phyloP scores from a whole-genome alignment of 2,797 vertebrate genomes.

The Gadopsis marmoratus region DNA sequence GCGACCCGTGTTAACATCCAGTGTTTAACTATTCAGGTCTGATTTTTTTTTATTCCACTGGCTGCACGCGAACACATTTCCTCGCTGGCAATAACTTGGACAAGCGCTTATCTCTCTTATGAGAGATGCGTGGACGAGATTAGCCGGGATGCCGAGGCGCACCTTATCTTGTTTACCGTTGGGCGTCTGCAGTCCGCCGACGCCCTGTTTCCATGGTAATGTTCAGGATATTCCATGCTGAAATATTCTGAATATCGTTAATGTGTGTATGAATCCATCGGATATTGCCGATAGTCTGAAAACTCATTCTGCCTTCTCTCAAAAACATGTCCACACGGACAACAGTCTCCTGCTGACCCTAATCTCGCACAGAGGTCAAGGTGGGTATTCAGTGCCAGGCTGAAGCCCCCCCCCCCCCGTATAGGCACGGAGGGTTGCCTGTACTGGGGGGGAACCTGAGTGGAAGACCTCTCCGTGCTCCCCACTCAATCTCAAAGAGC shows the following conservation, averaged over 20 bases:
- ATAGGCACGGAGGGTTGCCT: conserved; percentile 9
- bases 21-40: conserved; percentile 19
- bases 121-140: conserved; percentile 58
- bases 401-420: conserved; percentile 46
- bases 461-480: conserved; percentile 36
- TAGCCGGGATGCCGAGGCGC: conserved; percentile 46
- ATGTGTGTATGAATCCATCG: conserved; percentile 61
- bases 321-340: background rate
- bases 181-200: conserved; percentile 37
- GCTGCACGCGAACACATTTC: conserved; percentile 32
- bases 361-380: conserved; percentile 35
- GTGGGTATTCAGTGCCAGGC: conserved; percentile 5
- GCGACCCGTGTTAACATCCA: background rate
- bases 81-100: conserved; percentile 53
- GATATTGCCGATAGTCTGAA: conserved; percentile 56
- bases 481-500: conserved; percentile 43
- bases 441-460: conserved; percentile 18
- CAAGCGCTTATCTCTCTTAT: conserved; percentile 67
- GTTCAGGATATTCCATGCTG: conserved; percentile 48
- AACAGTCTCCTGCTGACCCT: background rate
- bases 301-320: background rate
- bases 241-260: conserved; percentile 59
- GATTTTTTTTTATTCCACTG: conserved; percentile 32
- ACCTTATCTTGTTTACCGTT: conserved; percentile 68
- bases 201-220: conserved; percentile 71